phyloP scores from a whole-genome alignment of 2,888 invertebrate species.

The Mimachlamys varia region DNA sequence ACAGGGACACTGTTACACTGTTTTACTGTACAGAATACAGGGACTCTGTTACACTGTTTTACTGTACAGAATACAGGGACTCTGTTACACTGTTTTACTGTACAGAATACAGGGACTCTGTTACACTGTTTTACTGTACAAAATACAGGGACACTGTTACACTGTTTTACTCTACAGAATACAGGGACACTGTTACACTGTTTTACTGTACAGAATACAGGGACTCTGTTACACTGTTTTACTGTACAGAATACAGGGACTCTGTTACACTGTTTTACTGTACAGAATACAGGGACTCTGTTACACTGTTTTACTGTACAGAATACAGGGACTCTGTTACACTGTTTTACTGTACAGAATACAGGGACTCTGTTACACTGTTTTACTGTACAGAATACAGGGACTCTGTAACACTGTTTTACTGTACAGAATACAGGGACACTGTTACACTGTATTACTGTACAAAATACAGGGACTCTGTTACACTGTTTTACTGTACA shows the following conservation, averaged over 20 bases:
- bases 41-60: no score
- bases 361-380: not conserved
- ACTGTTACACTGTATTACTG: not conserved
- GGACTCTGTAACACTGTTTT: no score
- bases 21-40: not conserved
- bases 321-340: no score
- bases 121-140: no score
- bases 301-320: not conserved
- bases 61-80: not conserved
- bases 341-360: not conserved
- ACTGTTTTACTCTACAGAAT: not conserved
- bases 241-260: no score
- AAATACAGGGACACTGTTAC: not conserved
- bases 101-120: no score
- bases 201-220: not conserved
- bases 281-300: not conserved
- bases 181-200: no score
- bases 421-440: not conserved
- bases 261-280: no score
- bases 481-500: no score
- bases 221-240: not conserved
- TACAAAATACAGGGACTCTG: no score
- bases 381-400: not conserved
- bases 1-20: not conserved
- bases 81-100: not conserved